phyloP scores from a whole-genome alignment of 2,113 vertebrate species.

The Heterotilapia buettikoferi region DNA sequence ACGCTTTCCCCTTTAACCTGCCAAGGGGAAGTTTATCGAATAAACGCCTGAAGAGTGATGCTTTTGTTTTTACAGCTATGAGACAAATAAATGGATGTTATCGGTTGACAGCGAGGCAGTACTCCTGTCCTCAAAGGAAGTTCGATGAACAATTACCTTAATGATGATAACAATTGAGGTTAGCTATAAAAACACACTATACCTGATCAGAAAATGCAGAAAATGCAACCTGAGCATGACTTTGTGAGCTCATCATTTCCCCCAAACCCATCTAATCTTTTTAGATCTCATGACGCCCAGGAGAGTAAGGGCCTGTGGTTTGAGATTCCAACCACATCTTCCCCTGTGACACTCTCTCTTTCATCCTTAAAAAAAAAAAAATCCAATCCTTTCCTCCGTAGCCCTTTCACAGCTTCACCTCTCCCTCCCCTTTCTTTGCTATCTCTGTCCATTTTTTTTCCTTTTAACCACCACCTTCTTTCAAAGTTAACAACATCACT shows the following conservation, averaged over 20 bases:
- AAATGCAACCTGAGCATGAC: slow-evolving; percentile 2
- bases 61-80: neutral
- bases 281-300: slow-evolving; percentile 15
- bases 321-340: slow-evolving; percentile 45
- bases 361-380: slow-evolving; percentile 26
- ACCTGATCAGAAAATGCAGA: neutral
- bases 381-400: slow-evolving; percentile 2
- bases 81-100: neutral
- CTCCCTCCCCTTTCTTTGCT: neutral
- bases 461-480: neutral
- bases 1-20: neutral
- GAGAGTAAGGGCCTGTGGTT: slow-evolving; percentile 9
- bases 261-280: slow-evolving; percentile 41
- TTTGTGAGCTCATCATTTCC: neutral
- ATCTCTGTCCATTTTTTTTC: neutral
- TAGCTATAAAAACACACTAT: neutral
- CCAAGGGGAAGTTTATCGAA: neutral
- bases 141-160: neutral
- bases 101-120: neutral
- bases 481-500: slow-evolving; percentile 9
- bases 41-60: neutral
- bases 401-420: neutral
- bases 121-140: neutral
- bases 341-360: slow-evolving; percentile 20
- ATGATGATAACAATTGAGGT: neutral